Conservation (phyloP, 2,888 invertebrate species). For the Leistus spinibarbis region DNA sequence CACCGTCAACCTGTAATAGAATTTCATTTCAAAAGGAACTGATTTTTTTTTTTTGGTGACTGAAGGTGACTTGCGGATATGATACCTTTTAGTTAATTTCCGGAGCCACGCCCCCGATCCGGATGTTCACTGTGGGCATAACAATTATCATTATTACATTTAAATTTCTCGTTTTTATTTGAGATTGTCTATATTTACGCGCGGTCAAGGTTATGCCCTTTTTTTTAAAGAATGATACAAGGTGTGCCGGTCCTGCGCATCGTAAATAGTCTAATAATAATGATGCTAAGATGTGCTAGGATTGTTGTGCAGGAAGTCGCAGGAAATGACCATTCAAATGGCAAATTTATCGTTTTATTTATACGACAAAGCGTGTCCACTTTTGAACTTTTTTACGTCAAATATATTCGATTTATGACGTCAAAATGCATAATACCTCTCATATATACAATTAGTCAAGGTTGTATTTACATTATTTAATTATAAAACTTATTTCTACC, state of each 20-base stretch:
- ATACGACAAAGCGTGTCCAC: too few species aligned
- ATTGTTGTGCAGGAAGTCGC: not conserved
- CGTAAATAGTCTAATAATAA: not conserved
- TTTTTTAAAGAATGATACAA: not conserved
- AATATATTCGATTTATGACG: too few species aligned
- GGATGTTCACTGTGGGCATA: not conserved
- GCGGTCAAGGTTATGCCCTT: not conserved
- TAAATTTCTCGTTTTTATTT: slow-evolving; percentile 16
- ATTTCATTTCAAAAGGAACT: not conserved
- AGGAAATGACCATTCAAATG: not conserved
- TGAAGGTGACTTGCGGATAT: not conserved
- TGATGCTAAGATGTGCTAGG: not conserved
- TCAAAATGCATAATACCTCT: too few species aligned
- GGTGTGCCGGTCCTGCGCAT: not conserved
- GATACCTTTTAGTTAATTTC: slow-evolving; percentile 28
- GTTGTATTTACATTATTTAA: too few species aligned
- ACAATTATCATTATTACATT: slow-evolving; percentile 30
- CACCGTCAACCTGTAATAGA: not conserved
- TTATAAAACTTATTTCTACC: too few species aligned
- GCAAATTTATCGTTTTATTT: not conserved
- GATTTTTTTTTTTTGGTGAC: not conserved
- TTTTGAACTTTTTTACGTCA: too few species aligned
- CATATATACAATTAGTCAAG: too few species aligned
- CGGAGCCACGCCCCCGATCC: slow-evolving; percentile 20
- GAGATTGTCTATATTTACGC: not conserved